Base-by-base conservation (phyloP, 64 coral and sea anemone species). In the Pocillopora verrucosa region DNA sequence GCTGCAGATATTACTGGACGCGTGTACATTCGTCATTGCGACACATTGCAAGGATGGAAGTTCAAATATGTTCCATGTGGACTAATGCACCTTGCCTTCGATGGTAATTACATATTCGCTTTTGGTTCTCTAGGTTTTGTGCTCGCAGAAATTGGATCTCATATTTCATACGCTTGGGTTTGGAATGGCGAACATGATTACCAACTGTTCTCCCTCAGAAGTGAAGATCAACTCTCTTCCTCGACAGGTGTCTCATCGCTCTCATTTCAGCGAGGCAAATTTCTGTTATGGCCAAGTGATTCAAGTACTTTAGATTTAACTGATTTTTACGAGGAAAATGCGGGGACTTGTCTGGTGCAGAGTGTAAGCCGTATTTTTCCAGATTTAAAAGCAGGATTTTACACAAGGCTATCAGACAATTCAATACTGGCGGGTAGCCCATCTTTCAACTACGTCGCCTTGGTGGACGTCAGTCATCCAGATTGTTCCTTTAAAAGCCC, bases 231-330 rank as follows among this genome's bases (percentile, higher is more conserved):
- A 45, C 6, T 45, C 41, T 45, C 41, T 45, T 45, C 41, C 41
- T 45, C 41, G 41, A 45, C 41, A 45, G 41, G 41, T 45, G 41
- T 45, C 41, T 45, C 41, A 45, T 45, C 6, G 41, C 41, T 6
- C 2, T 45, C 41, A 45, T 3, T 45, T 45, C 41, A 45, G 6
- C 41, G 5, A 67, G 6, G 0, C 16, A 1, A 11, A 1, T 80
- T 80, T 24, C 0, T 80, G 0, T 62, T 80, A 26, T 80, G 78
- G 58, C 78, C 78, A 0, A 14, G 10, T 34, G 56, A 10, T 13
- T 59, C 14, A 58, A 25, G 0, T 0, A 12, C 4, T 12, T 15
- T 61, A 0, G 51, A 11, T 1, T 6, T 17, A 9, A 0, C 0
- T 7, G 15, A 41, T 41, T 61, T 65, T 82, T 3, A 10, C 2